Base-by-base conservation (phyloP, 2,888 invertebrate genomes). In the Ligdia adustata region DNA sequence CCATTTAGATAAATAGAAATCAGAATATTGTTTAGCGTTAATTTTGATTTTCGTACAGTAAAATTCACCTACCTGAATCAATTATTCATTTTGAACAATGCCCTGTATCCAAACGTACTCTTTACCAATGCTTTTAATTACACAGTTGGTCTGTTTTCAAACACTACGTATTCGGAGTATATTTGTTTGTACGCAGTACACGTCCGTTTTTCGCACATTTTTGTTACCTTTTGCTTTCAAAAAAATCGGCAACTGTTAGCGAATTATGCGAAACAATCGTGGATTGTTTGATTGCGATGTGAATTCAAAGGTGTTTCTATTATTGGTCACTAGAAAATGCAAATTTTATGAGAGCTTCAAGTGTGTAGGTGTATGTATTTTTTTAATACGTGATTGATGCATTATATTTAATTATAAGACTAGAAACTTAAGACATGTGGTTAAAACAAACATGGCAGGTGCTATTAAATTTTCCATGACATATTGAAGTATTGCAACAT, bases 241-340 rank as follows among this genome's bases (percentile, higher is more conserved):
- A 62, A 51, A 52, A 71, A 69, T 62, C 49, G 65, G 64, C 65
- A 72, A 69, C 60, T 60, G 65, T 71, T 72, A 65, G 60, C 66
- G 70, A 72, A 77, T 78, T 76, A 77, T 74, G 66, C 66, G 66
- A 72, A 72, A 71, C 71, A 69, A 69, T 70, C 67, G 68, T 54
- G 66, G 70, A 75, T 77, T 77, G 73, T 71, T 52, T 62, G 57
- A 52, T 69, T 74, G 77, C 73, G 77, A 68, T 59, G 62, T 24
- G 72, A 77, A 75, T 76, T 57, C 62, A 22, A 39, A 46, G 15
- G 18, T 45, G 28, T 47, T 37, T 29, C 50, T 51, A 47, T 57
- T 53, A 54, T 55, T 52, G 33, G 40, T 27, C 42, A 18, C 16
- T 13, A 22, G 9, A 2, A 22, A 13, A 34, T 34, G n/a, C n/a